Conservation (phyloP, 2,888 invertebrate species). For the Papilio elwesi region DNA sequence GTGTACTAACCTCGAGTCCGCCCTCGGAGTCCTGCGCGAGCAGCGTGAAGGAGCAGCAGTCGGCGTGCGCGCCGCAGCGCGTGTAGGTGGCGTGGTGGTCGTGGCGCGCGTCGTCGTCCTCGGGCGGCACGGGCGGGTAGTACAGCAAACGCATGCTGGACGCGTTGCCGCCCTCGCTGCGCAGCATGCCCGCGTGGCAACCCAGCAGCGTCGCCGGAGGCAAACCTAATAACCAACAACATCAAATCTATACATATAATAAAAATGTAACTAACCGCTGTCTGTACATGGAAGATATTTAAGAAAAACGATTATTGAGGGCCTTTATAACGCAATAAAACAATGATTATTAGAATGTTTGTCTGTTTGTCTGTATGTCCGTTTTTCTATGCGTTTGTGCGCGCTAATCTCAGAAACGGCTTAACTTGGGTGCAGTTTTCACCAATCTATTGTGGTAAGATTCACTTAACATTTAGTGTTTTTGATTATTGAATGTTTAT, state of each 20-base stretch:
- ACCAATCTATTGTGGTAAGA: no score
- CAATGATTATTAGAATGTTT: no score
- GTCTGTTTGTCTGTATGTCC: no score
- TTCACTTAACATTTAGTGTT: no score
- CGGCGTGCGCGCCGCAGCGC: constrained; percentile 89
- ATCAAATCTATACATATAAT: constrained; percentile 7
- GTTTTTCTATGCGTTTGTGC: no score
- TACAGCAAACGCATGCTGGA: constrained; percentile 88
- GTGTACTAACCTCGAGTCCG: constrained; percentile 85
- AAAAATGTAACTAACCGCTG: no score
- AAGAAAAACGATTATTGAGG: no score
- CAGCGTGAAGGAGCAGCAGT: constrained; percentile 90
- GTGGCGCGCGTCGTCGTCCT: constrained; percentile 82
- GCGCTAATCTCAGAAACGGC: no score
- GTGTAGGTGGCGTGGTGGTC: constrained; percentile 71
- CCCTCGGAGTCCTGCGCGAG: constrained; percentile 90
- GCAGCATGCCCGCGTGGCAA: constrained; percentile 87
- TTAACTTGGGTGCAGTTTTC: no score
- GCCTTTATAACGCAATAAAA: no score
- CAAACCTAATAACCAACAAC: constrained; percentile 71
- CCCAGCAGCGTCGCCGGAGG: constrained; percentile 85
- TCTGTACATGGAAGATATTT: no score
- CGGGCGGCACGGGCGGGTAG: constrained; percentile 88
- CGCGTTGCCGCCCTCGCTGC: constrained; percentile 85
- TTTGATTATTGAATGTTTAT: no score